Evolutionary conservation across 2,113 vertebrate species (phyloP).

Genomic region (Lasiurus cinereus): DNA sequence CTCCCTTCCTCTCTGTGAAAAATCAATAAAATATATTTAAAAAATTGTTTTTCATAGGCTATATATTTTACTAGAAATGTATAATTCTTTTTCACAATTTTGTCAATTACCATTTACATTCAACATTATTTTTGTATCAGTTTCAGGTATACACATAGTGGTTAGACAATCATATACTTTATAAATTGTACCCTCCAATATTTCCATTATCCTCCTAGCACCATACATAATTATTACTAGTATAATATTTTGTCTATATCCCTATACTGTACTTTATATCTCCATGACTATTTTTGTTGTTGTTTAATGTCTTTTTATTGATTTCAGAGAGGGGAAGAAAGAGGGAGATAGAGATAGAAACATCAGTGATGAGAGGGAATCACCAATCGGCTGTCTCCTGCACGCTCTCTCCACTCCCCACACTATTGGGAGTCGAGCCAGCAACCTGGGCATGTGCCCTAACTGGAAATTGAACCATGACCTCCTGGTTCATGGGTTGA

Average conservation of each 20-base stretch:
- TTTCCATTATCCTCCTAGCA: not conserved
- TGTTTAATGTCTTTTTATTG: too few species aligned
- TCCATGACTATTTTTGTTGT: not conserved
- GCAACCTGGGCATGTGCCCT: too few species aligned
- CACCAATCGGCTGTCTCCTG: too few species aligned
- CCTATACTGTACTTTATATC: not conserved
- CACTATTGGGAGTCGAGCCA: too few species aligned
- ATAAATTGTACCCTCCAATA: not conserved
- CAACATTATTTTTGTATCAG: not conserved
- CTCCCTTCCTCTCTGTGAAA: too few species aligned
- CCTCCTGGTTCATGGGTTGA: too few species aligned
- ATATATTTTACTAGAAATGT: not conserved
- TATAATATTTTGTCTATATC: not conserved
- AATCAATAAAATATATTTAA: too few species aligned
- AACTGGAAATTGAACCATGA: too few species aligned
- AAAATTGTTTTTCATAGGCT: not conserved
- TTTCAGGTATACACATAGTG: not conserved
- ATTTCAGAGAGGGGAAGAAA: too few species aligned
- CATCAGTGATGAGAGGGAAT: too few species aligned
- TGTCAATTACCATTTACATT: not conserved
- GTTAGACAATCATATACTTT: not conserved
- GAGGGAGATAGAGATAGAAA: too few species aligned
- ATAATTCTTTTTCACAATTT: not conserved
- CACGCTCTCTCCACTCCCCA: too few species aligned
- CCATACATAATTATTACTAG: not conserved